These are phyloP conservation scores for Hestina assimilis DNA, from an alignment of 1,140 invertebrate species.

Conservation along the genomic window DNA sequence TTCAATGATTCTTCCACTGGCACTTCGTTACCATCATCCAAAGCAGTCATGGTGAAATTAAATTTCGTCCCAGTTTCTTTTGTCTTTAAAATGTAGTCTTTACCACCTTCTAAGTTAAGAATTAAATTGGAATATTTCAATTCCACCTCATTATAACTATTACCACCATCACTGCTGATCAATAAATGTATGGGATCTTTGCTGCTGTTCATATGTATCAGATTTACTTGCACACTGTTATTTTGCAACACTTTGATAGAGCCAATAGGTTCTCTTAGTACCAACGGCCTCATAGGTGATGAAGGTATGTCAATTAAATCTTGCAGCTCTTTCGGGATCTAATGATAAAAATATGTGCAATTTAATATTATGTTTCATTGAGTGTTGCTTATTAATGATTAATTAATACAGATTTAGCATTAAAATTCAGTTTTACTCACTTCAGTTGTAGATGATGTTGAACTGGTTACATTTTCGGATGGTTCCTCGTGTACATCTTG, in stretches of 20 bases:
- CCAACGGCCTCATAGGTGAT: slow-evolving; percentile 48
- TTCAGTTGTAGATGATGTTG: slow-evolving; percentile 28
- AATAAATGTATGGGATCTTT: slow-evolving; percentile 66
- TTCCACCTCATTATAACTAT: slow-evolving; percentile 58
- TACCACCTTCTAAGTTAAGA: slow-evolving; percentile 63
- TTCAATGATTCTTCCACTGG: slow-evolving; percentile 42
- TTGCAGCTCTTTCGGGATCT: slow-evolving; percentile 33
- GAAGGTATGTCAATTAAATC: slow-evolving; percentile 30
- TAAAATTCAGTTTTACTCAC: slow-evolving; percentile 14
- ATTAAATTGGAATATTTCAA: slow-evolving; percentile 64
- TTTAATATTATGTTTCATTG: too few relatives aligned
- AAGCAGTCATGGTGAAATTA: slow-evolving; percentile 67
- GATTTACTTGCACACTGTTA: slow-evolving; percentile 68
- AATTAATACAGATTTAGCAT: neutral
- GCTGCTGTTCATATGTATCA: slow-evolving; percentile 61
- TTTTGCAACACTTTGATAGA: slow-evolving; percentile 70
- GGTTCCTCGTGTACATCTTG: slow-evolving; percentile 84
- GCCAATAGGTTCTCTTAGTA: slow-evolving; percentile 65
- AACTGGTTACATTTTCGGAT: slow-evolving; percentile 45
- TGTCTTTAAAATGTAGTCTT: slow-evolving; percentile 71
- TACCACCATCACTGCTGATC: slow-evolving; percentile 66
- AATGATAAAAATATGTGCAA: slow-evolving; percentile 23
- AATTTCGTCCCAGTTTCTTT: slow-evolving; percentile 73
- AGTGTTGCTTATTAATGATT: too few relatives aligned
- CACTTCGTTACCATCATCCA: slow-evolving; percentile 51